Evolutionary conservation across 2,113 vertebrate genomes (phyloP).

Genomic region (Tympanuchus pallidicinctus): DNA sequence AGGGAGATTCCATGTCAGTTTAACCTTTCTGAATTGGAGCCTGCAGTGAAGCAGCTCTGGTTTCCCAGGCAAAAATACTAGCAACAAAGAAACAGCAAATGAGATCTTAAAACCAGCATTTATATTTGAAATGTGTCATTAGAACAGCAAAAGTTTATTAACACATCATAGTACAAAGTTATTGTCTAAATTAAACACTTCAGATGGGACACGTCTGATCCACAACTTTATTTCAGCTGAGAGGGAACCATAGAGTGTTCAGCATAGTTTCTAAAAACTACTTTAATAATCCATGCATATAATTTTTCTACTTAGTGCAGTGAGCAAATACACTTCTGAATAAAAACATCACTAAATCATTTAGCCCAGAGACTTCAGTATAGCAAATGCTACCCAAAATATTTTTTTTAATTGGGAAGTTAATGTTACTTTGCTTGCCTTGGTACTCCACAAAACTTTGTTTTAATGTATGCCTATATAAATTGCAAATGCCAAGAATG

Average conservation of each 20-base stretch:
- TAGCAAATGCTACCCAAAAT: background rate
- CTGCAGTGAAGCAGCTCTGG: background rate
- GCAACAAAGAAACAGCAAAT: background rate
- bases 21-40: background rate
- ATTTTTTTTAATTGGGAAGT: no score
- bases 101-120: background rate
- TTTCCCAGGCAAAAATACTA: background rate
- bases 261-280: background rate
- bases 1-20: background rate
- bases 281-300: background rate
- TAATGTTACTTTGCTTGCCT: background rate
- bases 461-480: background rate
- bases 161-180: background rate
- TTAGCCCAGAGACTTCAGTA: background rate
- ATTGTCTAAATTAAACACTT: background rate
- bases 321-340: background rate
- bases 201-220: background rate
- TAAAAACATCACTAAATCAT: background rate
- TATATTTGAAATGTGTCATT: background rate
- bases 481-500: background rate
- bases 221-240: background rate
- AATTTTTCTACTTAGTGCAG: background rate
- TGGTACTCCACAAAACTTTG: background rate
- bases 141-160: background rate
- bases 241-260: background rate